Evolutionary conservation across 2,113 vertebrate species (phyloP).

Genomic region (Planiliza haematocheilus): DNA sequence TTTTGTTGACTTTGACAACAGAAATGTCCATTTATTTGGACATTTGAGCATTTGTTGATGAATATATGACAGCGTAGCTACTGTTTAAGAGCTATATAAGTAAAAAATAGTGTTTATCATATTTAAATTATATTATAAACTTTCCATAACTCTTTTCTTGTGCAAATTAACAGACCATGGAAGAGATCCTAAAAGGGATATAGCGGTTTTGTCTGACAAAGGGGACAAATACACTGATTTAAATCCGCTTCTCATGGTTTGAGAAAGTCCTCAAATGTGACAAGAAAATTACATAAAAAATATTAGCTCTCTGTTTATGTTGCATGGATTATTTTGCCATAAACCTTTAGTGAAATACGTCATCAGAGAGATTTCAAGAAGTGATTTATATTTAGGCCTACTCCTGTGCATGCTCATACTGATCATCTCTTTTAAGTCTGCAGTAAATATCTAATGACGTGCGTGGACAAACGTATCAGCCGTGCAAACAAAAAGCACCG

Average conservation of each 20-base stretch:
- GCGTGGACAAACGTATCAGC: not conserved
- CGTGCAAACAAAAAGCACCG: constrained; percentile 17
- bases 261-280: not conserved
- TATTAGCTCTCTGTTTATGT: not conserved
- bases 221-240: constrained; percentile 5
- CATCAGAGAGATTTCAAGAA: not conserved
- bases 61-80: no score
- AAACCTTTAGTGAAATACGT: not conserved
- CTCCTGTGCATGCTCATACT: not conserved
- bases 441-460: not conserved
- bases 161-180: not conserved
- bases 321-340: not conserved
- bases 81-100: no score
- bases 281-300: not conserved
- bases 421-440: constrained; percentile 6
- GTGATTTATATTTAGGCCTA: not conserved
- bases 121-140: no score
- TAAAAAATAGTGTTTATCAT: no score
- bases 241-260: not conserved
- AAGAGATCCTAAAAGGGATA: no score
- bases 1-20: no score
- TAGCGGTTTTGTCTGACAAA: not conserved
- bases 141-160: not conserved
- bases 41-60: no score
- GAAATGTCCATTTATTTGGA: no score